These are phyloP conservation scores for Apotomis capreana DNA, from an alignment of 2,888 invertebrate genomes.

Conservation along the genomic window DNA sequence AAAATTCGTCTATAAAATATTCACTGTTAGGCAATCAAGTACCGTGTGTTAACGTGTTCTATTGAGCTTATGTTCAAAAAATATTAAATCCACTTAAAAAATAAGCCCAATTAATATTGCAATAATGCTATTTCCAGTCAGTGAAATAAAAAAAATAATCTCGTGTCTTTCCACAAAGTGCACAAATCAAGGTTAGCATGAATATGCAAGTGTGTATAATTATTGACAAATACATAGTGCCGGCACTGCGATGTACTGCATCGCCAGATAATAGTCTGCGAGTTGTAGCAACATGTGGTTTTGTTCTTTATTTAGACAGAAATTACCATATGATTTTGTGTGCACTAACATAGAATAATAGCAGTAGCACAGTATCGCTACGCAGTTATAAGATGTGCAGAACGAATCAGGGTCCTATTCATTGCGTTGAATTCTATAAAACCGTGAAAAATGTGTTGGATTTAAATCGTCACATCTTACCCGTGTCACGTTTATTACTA, in stretches of 20 bases:
- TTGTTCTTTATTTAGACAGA: slow-evolving; percentile 9
- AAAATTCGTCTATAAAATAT: neutral
- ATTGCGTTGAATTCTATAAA: slow-evolving; percentile 23
- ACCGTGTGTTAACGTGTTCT: neutral
- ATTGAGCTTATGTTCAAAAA: too few species aligned
- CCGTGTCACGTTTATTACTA: slow-evolving; percentile 11
- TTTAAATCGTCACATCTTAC: slow-evolving; percentile 12
- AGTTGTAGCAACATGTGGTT: slow-evolving; percentile 19
- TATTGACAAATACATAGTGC: slow-evolving; percentile 27
- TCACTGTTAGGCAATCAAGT: neutral
- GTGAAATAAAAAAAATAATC: neutral
- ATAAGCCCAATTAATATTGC: neutral
- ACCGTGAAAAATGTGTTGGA: slow-evolving; percentile 35
- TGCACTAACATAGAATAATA: slow-evolving; percentile 7
- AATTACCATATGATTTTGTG: slow-evolving; percentile 25
- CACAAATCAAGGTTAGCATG: slow-evolving; percentile 37
- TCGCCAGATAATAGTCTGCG: slow-evolving; percentile 13
- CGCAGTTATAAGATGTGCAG: slow-evolving; percentile 6
- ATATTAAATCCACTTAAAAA: neutral
- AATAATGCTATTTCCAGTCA: slow-evolving; percentile 1
- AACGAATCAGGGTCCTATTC: slow-evolving; percentile 26
- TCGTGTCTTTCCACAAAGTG: slow-evolving; percentile 15
- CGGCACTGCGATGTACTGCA: slow-evolving; percentile 8
- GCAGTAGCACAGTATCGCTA: slow-evolving; percentile 1
- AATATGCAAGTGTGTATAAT: slow-evolving; percentile 32